Base-by-base conservation (phyloP, 2,888 invertebrate genomes). In the Agrotis ipsilon region DNA sequence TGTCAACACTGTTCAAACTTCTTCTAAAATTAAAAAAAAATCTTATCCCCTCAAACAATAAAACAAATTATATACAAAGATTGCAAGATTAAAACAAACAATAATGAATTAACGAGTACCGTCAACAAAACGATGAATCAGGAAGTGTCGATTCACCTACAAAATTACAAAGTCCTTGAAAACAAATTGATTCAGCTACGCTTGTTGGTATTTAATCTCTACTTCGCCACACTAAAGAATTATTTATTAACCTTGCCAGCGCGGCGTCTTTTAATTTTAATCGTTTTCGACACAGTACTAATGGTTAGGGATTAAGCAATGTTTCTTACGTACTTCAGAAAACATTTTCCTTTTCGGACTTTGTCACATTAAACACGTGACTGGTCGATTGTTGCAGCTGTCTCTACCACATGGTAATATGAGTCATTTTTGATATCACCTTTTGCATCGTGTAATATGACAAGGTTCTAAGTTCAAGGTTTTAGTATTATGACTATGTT, bases 121-220 rank as follows among this genome's bases (percentile, higher is more conserved):
- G 19, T 11, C 27, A 58, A 54, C 32, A 32, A 45, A 54, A 64
- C 54, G 32, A 32, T 21, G 46, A 43, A 74, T 61, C 58, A 61
- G 49, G 62, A 68, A 73, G 54, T 51, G 54, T 39, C 39, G 11
- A 39, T 39, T 6, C 14, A 2, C 43, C 58, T 39, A 64, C 52
- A 52, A 73, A 86, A 72, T 72, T 69, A 63, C 51, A 55, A 32
- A 11, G 78, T 74, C 86, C 76, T 84, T 86, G 85, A 65, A 72
- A 60, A 69, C 24, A 19, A 58, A 86, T 82, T 66, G 68, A 66
- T 75, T 72, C 69, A 48, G 82, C 45, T 68, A 73, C 75, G 78
- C 74, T 54, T 27, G 75, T 77, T 83, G 4, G 27, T 69, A 64
- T 60, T 61, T 77, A 66, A 73, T 76, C 61, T 27, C 45, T 62